Evolutionary conservation across 92 coral and sea anemone species (phyloP).

Genomic region (Porites rus): DNA sequence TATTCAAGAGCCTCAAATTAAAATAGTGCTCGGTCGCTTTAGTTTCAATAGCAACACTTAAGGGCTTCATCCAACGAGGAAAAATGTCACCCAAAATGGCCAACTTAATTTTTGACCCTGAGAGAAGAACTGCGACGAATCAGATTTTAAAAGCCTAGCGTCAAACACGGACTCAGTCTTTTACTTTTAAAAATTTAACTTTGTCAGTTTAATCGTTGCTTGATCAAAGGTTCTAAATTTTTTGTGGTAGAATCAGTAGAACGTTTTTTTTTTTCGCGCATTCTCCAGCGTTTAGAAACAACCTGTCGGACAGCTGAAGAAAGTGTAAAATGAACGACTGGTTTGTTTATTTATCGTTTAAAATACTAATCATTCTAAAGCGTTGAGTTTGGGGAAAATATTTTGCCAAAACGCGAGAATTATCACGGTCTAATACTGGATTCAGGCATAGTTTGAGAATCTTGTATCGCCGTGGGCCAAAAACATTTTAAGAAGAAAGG

Average conservation of each 20-base stretch:
- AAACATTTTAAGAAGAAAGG: not conserved
- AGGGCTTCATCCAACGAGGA: not conserved
- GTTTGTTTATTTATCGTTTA: conserved; percentile 14
- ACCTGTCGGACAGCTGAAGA: conserved; percentile 49
- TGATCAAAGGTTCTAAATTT: conserved; percentile 20
- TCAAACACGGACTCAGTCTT: not conserved
- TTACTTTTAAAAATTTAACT: not conserved
- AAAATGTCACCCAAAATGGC: not conserved
- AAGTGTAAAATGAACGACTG: conserved; percentile 22
- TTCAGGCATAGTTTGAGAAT: not conserved
- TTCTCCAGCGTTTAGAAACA: conserved; percentile 20
- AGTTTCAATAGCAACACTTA: not conserved
- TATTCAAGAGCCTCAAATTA: not conserved
- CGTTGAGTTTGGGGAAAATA: not conserved
- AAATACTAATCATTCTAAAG: not conserved
- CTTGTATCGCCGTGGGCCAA: not conserved
- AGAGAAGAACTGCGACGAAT: not conserved
- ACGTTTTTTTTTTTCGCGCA: conserved; percentile 41
- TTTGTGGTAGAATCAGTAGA: not conserved
- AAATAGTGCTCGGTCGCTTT: not conserved
- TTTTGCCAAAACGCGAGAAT: not conserved
- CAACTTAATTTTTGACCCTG: not conserved
- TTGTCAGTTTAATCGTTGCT: conserved; percentile 1
- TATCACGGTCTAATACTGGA: not conserved
- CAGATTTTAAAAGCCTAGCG: not conserved